phyloP scores from a whole-genome alignment of 2,113 vertebrate genomes.

The Platysternon megacephalum region DNA sequence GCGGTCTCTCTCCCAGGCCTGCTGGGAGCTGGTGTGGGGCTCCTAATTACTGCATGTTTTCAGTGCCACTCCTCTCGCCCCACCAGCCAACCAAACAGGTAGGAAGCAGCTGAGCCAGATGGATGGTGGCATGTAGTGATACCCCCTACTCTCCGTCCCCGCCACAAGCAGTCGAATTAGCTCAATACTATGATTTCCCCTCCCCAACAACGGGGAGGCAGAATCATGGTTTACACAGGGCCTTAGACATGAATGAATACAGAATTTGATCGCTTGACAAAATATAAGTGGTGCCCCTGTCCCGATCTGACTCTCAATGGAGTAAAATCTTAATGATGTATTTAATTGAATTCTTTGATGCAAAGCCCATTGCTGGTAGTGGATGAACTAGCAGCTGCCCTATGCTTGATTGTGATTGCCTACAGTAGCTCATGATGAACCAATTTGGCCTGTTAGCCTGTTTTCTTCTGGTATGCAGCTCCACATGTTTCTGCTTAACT shows the following conservation, averaged over 20 bases:
- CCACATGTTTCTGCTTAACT: conserved; percentile 1
- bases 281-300: background rate
- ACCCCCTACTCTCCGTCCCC: background rate
- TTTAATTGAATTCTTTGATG: conserved; percentile 49
- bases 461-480: background rate
- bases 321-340: conserved; percentile 34
- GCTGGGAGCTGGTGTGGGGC: background rate
- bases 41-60: background rate
- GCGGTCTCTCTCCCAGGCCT: background rate
- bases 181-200: background rate
- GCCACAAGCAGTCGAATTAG: background rate
- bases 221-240: background rate
- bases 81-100: background rate
- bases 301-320: background rate
- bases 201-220: background rate
- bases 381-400: conserved; percentile 15
- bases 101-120: background rate
- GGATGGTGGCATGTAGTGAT: background rate
- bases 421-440: background rate
- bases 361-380: background rate
- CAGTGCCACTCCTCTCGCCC: background rate
- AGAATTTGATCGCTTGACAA: conserved; percentile 12
- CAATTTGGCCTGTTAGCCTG: background rate
- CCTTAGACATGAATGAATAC: background rate
- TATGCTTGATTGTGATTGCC: background rate